Base-by-base conservation (phyloP, 2,888 invertebrate species). In the Synergus gifuensis region DNA sequence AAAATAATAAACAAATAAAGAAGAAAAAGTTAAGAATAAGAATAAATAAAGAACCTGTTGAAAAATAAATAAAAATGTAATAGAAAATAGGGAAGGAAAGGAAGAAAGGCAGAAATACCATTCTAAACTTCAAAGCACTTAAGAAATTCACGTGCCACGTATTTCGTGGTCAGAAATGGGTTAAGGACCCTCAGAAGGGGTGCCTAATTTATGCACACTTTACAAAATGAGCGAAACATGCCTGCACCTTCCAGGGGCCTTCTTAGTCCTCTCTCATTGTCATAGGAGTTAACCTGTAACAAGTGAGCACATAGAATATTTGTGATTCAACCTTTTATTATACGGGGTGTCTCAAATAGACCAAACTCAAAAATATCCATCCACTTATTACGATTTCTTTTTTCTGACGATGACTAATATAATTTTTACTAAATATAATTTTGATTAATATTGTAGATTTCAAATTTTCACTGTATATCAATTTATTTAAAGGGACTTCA, bases 61-160 rank as follows among this genome's bases (percentile, higher is more conserved):
- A 7, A 49, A 9, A 49, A 49, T 9, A 11, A 49, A 14, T 11
- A 4, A 12, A 49, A 49, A 85, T 84, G 82, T 83, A 80, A 81
- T 83, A 83, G n/a, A 79, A 81, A 79, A 79, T 69, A 82, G 66
- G 76, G 78, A 76, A 81, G 60, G 66, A 63, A 49, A 62, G 63
- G 46, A 58, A 58, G 28, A 69, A 60, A 64, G 73, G 78, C 44
- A 64, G 22, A 67, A 76, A 64, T 58, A 64, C 22, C 67, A 80
- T 58, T 18, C 58, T 9, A 58, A 58, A 58, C 18, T 58, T 9
- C 18, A 77, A 66, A 73, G 73, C 49, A 73, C 49, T 54, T 54
- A 28, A 73, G 49, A 54, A 73, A 54, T 49, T 73, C 73, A 73
- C 73, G 73, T 73, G 73, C 54, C 54, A 54, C 36, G 22, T 73